Evolutionary conservation across 2,888 invertebrate species (phyloP).

Genomic region (Clanis bilineata): DNA sequence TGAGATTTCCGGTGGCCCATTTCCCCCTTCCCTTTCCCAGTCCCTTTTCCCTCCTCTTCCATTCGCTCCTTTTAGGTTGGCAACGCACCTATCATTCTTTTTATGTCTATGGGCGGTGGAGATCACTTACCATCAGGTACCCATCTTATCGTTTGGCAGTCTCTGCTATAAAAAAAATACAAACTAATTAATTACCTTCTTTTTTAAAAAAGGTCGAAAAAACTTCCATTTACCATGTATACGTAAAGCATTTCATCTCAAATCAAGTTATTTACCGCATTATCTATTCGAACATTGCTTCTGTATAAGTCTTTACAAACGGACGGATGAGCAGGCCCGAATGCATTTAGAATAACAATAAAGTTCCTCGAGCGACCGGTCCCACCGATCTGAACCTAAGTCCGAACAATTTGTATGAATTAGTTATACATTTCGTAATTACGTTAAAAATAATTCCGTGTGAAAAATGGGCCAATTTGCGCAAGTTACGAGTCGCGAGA

Average conservation of each 20-base stretch:
- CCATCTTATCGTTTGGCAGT: too few relatives aligned
- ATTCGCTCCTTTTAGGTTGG: too few relatives aligned
- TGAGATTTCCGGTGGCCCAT: too few relatives aligned
- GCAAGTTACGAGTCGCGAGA: constrained; percentile 19
- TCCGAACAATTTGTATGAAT: constrained; percentile 61
- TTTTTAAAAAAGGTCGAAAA: too few relatives aligned
- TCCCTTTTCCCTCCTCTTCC: too few relatives aligned
- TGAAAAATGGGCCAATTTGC: constrained; percentile 49
- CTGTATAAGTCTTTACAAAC: constrained; percentile 32
- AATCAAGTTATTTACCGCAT: background rate
- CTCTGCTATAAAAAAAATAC: too few relatives aligned
- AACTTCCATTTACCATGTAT: too few relatives aligned
- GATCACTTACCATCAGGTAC: too few relatives aligned
- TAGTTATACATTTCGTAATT: constrained; percentile 54
- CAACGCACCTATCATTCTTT: too few relatives aligned
- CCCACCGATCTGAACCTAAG: constrained; percentile 51
- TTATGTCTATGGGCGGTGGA: too few relatives aligned
- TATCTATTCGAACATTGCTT: background rate
- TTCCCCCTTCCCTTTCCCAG: too few relatives aligned
- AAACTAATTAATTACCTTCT: too few relatives aligned
- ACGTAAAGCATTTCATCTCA: background rate
- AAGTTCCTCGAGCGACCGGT: constrained; percentile 45
- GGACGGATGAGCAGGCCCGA: constrained; percentile 57
- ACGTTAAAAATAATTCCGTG: constrained; percentile 35
- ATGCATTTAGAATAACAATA: constrained; percentile 65